Percentiles rank a stretch among this genome's conserved stretches.
These are phyloP conservation scores for Corythaixoides concolor DNA, from an alignment of 2,113 vertebrate genomes.

Conservation along the genomic window DNA sequence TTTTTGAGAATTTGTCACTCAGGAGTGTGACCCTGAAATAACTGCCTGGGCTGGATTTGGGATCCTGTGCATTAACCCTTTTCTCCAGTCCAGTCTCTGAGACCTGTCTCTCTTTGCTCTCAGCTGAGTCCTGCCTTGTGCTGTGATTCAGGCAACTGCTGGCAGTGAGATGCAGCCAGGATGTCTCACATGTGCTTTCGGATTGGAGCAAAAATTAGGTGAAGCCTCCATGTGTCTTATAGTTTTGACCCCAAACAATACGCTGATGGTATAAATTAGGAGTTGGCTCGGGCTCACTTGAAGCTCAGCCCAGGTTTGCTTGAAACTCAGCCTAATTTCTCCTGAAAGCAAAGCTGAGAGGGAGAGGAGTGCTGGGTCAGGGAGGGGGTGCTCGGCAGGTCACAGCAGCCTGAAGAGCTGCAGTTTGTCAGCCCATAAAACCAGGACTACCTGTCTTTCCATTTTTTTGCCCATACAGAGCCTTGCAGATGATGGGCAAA, in stretches of 20 bases:
- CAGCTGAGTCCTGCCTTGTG: not conserved
- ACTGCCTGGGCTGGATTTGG: not conserved
- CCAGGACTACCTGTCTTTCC: not conserved
- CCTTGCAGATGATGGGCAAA: not conserved
- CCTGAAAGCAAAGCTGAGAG: slow-evolving; percentile 32
- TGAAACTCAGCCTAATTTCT: slow-evolving; percentile 58
- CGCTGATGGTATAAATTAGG: not conserved
- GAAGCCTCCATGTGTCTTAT: not conserved
- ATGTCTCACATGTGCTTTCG: slow-evolving; percentile 2
- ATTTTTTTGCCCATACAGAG: not conserved
- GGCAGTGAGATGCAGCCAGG: not conserved
- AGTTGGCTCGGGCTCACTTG: slow-evolving; percentile 53
- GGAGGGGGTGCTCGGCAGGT: not conserved
- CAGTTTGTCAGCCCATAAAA: not conserved
- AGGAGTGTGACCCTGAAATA: not conserved
- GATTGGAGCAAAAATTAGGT: not conserved
- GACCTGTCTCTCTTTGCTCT: not conserved
- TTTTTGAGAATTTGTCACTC: not conserved
- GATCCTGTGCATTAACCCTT: not conserved
- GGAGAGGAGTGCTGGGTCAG: not conserved
- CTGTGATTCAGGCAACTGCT: not conserved
- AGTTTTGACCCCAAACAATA: slow-evolving; percentile 45
- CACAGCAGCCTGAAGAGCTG: not conserved
- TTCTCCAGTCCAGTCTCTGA: not conserved
- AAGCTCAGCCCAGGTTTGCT: slow-evolving; percentile 51